Evolutionary conservation across 2,113 vertebrate species (phyloP).

Genomic region (Anarhynchus alexandrinus): DNA sequence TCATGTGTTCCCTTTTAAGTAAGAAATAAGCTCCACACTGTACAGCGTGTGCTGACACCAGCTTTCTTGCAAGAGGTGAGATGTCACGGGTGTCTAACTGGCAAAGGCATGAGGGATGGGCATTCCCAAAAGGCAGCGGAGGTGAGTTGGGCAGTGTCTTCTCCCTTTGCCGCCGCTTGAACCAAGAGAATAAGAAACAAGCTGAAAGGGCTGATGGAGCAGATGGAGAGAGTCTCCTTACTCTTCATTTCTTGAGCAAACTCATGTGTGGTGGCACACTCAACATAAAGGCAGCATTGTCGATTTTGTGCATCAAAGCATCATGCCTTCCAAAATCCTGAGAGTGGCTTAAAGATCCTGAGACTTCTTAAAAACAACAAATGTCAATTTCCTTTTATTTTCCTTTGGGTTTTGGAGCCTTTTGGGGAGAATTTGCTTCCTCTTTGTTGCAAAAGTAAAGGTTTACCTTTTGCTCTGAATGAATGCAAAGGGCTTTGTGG

Average conservation of each 20-base stretch:
- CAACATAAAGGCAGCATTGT: conserved; percentile 21
- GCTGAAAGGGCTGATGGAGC: not conserved
- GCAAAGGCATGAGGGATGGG: not conserved
- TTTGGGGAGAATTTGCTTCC: conserved; percentile 27
- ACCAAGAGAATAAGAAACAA: not conserved
- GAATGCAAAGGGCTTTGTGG: not conserved
- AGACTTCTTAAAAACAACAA: conserved; percentile 32
- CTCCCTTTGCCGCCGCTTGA: not conserved
- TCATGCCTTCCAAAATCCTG: not conserved
- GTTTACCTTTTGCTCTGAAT: conserved; percentile 37
- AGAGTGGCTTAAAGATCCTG: not conserved
- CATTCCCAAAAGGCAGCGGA: not conserved
- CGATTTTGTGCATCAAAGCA: conserved; percentile 21
- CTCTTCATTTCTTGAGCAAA: not conserved
- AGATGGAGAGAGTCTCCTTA: not conserved
- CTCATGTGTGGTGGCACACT: not conserved
- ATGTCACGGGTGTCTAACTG: not conserved
- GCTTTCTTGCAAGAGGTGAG: not conserved
- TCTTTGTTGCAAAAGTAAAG: conserved; percentile 28
- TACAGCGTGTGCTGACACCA: accelerated
- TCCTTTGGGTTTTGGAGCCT: conserved; percentile 30
- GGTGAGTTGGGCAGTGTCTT: not conserved
- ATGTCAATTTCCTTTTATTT: conserved; percentile 46
- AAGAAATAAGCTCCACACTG: not conserved
- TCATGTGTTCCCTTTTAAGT: not conserved